Evolutionary conservation across 2,113 vertebrate species (phyloP), one percentile per base, ranked within the genome.

Genomic region (Lucifuga dentata): DNA sequence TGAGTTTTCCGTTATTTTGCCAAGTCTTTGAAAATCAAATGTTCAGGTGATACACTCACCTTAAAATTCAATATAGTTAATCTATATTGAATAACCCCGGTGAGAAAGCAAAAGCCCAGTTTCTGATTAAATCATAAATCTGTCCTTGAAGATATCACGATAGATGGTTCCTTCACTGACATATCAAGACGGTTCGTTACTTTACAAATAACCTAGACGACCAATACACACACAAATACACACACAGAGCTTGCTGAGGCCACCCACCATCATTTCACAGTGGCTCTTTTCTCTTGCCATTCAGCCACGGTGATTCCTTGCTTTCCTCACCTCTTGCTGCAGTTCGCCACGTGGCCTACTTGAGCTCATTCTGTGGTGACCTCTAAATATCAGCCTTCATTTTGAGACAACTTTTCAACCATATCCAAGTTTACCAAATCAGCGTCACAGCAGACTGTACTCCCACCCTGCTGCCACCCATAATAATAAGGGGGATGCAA

Each of bases 211-310:
- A 59, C 5, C 8, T 11, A 39, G 61, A 50, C 36, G 50, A 20
- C 51, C 43, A 35, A 29, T 12, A 41, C 13, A 16, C 49, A 24
- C 35, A 52, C 29, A n/a, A 4, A 23, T n/a, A 21, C 8, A 15
- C 5, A 57, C 29, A 23, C 26, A 15, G 20, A 17, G 48, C 43
- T 52, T 21, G 29, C n/a, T 45, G 36, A 83, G 65, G 41, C 80
- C 85, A 67, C 84, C 80, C 68, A 81, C 80, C 49, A 32, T 56
- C 53, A 29, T 29, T 8, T 71, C 36, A 64, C 63, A 61, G 50
- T 44, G 23, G 63, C 9, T n/a, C 26, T 52, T 71, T 24, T 73
- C 46, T 71, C 39, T 36, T 35, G 39, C 61, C 40, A 11, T 67
- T 38, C 32, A 64, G 33, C 10, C 40, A 2, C 10, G 19, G 19